Conservation (phyloP, 2,113 vertebrate genomes). For the Psittacula cyanocephala region DNA sequence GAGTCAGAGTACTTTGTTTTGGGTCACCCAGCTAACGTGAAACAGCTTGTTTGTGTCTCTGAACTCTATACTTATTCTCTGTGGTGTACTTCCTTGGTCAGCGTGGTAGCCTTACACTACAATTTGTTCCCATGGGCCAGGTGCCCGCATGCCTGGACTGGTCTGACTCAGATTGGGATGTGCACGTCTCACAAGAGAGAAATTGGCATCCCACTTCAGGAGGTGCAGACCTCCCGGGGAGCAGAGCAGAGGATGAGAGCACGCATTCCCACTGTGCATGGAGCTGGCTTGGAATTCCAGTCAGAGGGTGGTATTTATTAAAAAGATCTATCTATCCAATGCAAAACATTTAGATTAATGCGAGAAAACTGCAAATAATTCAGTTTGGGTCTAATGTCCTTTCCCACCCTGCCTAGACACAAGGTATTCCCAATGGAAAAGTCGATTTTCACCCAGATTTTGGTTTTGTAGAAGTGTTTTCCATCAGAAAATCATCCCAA, state of each 20-base stretch:
- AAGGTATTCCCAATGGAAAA: background rate
- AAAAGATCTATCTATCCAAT: background rate
- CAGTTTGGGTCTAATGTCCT: background rate
- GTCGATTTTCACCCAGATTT: background rate
- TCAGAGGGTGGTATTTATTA: background rate
- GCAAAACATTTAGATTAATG: background rate
- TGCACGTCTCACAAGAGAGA: background rate
- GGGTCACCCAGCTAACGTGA: background rate
- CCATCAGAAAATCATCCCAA: slow-evolving; percentile 39
- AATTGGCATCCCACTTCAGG: background rate
- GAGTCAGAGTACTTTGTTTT: background rate
- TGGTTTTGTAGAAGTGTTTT: background rate
- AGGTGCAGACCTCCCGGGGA: background rate
- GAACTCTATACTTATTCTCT: background rate
- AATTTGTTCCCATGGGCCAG: background rate
- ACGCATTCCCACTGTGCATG: background rate
- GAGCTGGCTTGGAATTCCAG: background rate
- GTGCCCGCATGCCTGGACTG: background rate
- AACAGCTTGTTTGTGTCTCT: background rate
- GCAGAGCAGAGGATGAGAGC: background rate
- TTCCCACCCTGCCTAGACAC: background rate
- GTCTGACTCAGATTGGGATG: background rate
- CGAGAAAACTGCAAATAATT: background rate
- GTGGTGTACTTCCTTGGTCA: background rate
- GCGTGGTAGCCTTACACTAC: accelerated